Conservation (phyloP, 2,797 vertebrate genomes). For the Trachurus trachurus region DNA sequence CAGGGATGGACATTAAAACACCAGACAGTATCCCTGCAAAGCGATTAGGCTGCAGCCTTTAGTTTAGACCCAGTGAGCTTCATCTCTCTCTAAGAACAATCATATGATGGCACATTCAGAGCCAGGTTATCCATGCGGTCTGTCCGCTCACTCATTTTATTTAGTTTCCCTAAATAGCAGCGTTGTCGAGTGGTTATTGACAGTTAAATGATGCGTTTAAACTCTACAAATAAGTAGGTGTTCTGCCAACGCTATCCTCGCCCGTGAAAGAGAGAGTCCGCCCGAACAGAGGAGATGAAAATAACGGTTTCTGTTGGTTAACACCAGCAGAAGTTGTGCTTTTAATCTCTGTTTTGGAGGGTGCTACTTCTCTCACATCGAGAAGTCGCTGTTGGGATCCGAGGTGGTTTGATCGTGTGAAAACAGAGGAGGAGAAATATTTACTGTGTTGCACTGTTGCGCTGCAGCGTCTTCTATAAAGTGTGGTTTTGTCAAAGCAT, state of each 20-base stretch:
- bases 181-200: background rate
- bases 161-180: background rate
- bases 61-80: background rate
- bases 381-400: too few species aligned
- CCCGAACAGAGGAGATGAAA: background rate
- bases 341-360: slow-evolving; percentile 26
- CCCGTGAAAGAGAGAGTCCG: background rate
- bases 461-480: background rate
- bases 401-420: background rate
- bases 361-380: too few species aligned
- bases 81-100: background rate
- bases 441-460: background rate
- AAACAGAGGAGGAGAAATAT: background rate
- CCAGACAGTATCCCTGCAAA: background rate
- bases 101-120: background rate
- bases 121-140: background rate
- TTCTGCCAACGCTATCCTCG: background rate
- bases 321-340: slow-evolving; percentile 4
- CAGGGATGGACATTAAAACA: background rate
- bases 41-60: slow-evolving; percentile 10
- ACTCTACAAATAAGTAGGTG: background rate
- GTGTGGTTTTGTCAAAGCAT: slow-evolving; percentile 36
- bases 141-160: background rate
- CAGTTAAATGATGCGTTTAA: background rate
- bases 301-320: slow-evolving; percentile 12